These are phyloP conservation scores for Steinernema carpocapsae DNA, from an alignment of 2,888 invertebrate genomes.

Conservation along the genomic window DNA sequence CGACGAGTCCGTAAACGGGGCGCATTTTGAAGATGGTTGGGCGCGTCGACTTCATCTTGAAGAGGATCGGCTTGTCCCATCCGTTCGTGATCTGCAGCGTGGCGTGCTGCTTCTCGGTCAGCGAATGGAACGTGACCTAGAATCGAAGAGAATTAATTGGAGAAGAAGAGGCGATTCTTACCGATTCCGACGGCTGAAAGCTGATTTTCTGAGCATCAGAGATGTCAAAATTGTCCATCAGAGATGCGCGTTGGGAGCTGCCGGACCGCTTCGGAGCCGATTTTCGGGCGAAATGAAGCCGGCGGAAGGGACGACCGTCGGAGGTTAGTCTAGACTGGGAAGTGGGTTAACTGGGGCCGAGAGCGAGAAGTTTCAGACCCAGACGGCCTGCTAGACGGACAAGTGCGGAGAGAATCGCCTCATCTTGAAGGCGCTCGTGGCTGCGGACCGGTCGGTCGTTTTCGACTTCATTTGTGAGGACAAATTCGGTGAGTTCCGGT, in stretches of 20 bases:
- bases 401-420: too few relatives aligned
- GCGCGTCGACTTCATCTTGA: constrained; percentile 50
- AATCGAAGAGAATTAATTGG: neutral
- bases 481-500: too few relatives aligned
- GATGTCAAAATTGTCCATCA: neutral
- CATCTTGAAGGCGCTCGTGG: too few relatives aligned
- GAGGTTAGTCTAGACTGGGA: too few relatives aligned
- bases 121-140: constrained; percentile 38
- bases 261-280: neutral
- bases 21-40: constrained; percentile 51
- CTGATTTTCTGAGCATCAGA: constrained; percentile 5
- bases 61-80: constrained; percentile 42
- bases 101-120: constrained; percentile 37
- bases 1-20: constrained; percentile 46
- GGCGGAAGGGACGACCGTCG: too few relatives aligned
- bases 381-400: too few relatives aligned
- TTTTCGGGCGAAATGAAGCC: neutral
- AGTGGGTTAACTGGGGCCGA: too few relatives aligned
- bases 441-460: too few relatives aligned
- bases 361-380: too few relatives aligned
- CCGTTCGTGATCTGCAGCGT: constrained; percentile 42
- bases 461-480: too few relatives aligned
- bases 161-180: neutral
- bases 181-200: constrained; percentile 22
- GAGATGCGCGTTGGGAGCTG: neutral